phyloP scores from a whole-genome alignment of 1,140 invertebrate genomes.

The Drosophila azteca region DNA sequence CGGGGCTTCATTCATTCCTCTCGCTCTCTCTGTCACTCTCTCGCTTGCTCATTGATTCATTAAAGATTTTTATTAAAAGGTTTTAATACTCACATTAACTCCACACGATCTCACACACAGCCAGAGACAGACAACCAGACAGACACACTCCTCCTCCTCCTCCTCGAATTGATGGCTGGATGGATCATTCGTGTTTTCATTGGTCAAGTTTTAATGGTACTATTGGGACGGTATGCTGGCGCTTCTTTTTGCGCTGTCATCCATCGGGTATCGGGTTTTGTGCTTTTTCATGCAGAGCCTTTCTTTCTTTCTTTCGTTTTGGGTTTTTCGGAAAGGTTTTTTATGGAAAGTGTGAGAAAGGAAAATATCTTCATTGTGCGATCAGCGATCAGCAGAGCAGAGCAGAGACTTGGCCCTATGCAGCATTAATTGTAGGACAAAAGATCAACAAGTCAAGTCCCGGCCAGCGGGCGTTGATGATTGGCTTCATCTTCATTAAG shows the following conservation, averaged over 20 bases:
- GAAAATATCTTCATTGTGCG: conserved; percentile 80
- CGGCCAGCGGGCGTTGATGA: conserved; percentile 55
- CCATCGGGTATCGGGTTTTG: conserved; percentile 81
- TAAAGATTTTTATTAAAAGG: conserved; percentile 83
- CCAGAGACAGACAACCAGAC: too few relatives aligned
- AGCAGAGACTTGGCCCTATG: conserved; percentile 32
- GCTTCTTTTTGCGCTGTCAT: conserved; percentile 83
- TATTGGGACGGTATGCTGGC: conserved; percentile 56
- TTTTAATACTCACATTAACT: conserved; percentile 83
- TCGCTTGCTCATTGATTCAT: conserved; percentile 76
- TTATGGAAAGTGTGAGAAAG: conserved; percentile 80
- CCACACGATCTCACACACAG: conserved; percentile 76
- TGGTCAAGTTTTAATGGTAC: conserved; percentile 69
- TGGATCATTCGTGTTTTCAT: conserved; percentile 20
- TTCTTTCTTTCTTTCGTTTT: conserved; percentile 34
- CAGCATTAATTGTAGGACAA: conserved; percentile 69
- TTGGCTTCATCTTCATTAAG: conserved; percentile 72
- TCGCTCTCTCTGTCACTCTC: not conserved
- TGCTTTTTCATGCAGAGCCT: conserved; percentile 77
- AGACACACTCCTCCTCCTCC: not conserved
- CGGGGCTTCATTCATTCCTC: conserved; percentile 51
- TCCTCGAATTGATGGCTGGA: conserved; percentile 27
- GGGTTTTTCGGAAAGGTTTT: conserved; percentile 39
- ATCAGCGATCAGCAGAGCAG: conserved; percentile 37
- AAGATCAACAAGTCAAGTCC: conserved; percentile 53